Base-by-base conservation (phyloP, 2,113 vertebrate species). In the Aythya baeri region DNA sequence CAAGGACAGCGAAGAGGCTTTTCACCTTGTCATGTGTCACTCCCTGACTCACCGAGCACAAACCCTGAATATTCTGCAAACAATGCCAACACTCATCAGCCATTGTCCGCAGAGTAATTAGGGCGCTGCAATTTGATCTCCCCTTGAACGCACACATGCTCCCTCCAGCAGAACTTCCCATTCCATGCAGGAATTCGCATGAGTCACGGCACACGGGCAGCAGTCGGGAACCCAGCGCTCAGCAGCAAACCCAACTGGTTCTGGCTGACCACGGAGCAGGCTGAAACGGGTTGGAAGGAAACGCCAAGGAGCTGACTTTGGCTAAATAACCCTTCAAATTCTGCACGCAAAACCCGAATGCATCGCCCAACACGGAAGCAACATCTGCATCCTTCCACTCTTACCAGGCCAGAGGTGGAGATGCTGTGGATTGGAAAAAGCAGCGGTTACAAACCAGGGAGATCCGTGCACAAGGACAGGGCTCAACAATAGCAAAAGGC, bases 51-150 rank as follows among this genome's bases (percentile, higher is more conserved):
- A 95, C 41, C 1, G 15, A n/a, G 46, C n/a, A 44, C 3, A 86
- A 92, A 81, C 86, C 62, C 62, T 76, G 62, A 70, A 34, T 81
- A 29, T 63, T 68, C 80, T 79, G 92, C 93, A 96, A 84, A 95
- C 80, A 93, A 90, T 83, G 80, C 65, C 76, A 41, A 13, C 16
- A 62, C 46, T 72, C 68, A 87, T 41, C 34, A 91, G 70, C 88
- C 88, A 67, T 52, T 91, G 93, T 91, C 89, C 79, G 27, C 36
- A 29, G 32, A 52, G 46, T 49, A 86, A 65, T 61, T 84, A 68
- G 17, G 3, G 1, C 26, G 2, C 79, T 57, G 50, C n/a, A 54
- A 83, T 88, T 86, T 78, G 31, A 78, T 25, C 61, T 80, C 23
- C 82, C 74, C 61, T 71, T 58, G 83, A 80, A 89, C 38, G 52